Percentiles rank a stretch among this genome's conserved stretches.
Conservation (phyloP, 2,888 invertebrate genomes). For the Caenorhabditis virilis region DNA sequence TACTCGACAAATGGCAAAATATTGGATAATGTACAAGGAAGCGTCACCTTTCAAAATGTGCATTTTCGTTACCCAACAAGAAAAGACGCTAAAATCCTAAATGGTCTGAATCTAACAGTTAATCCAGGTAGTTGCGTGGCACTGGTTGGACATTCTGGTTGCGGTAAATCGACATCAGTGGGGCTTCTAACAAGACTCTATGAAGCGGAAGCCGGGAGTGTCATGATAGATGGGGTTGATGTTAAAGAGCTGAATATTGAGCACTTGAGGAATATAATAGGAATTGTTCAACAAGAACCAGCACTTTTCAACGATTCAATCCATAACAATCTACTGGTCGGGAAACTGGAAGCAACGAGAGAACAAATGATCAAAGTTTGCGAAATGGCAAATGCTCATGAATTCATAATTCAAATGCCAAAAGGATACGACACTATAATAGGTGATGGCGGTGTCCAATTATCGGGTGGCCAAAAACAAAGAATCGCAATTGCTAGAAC, state of each 20-base stretch:
- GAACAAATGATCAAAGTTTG: slow-evolving; percentile 57
- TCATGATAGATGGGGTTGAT: slow-evolving; percentile 56
- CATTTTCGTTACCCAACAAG: slow-evolving; percentile 59
- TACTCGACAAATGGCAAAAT: slow-evolving; percentile 45
- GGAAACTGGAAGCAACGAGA: slow-evolving; percentile 43
- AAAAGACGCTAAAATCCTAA: slow-evolving; percentile 44
- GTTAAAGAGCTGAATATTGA: slow-evolving; percentile 53
- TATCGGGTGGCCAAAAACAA: slow-evolving; percentile 63
- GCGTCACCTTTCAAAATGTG: slow-evolving; percentile 57
- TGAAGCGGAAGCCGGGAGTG: slow-evolving; percentile 43
- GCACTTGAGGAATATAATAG: slow-evolving; percentile 54
- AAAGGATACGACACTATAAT: slow-evolving; percentile 59
- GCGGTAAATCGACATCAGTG: slow-evolving; percentile 55
- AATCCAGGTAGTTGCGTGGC: slow-evolving; percentile 55
- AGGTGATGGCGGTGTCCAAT: slow-evolving; percentile 63
- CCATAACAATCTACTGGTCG: slow-evolving; percentile 47
- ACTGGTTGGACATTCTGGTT: slow-evolving; percentile 54
- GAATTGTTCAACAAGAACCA: slow-evolving; percentile 64
- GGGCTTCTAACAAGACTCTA: slow-evolving; percentile 51
- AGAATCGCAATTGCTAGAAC: slow-evolving; percentile 58
- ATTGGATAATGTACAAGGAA: slow-evolving; percentile 24
- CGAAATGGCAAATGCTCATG: slow-evolving; percentile 63
- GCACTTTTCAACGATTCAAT: slow-evolving; percentile 59
- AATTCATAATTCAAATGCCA: slow-evolving; percentile 57
- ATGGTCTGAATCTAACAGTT: slow-evolving; percentile 45